Percentiles rank a stretch among this genome's conserved stretches.
phyloP scores from a whole-genome alignment of 2,113 vertebrate genomes.

The Anoura caudifer region DNA sequence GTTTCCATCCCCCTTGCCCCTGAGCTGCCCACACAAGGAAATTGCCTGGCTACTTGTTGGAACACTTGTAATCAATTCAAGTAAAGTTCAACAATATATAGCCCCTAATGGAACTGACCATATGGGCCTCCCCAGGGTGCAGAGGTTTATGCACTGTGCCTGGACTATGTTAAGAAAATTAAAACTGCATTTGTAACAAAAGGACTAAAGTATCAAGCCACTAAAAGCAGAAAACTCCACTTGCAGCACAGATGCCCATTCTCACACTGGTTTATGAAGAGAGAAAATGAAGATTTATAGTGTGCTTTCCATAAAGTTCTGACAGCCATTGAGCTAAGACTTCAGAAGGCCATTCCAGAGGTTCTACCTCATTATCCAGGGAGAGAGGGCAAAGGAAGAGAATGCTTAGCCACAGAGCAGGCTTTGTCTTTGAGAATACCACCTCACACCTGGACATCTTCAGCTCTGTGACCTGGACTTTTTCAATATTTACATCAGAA shows the following conservation, averaged over 20 bases:
- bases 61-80: slow-evolving; percentile 79
- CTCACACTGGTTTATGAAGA: slow-evolving; percentile 79
- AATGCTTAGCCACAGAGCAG: slow-evolving; percentile 39
- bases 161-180: slow-evolving; percentile 83
- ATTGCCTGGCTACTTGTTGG: slow-evolving; percentile 72
- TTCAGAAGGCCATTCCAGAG: slow-evolving; percentile 24
- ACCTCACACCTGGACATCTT: slow-evolving; percentile 27
- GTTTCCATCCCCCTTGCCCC: slow-evolving; percentile 13
- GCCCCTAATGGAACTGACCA: slow-evolving; percentile 75
- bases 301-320: slow-evolving; percentile 53
- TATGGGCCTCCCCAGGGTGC: slow-evolving; percentile 71
- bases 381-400: not conserved
- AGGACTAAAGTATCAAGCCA: slow-evolving; percentile 79
- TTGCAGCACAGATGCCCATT: slow-evolving; percentile 77
- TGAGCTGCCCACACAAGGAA: slow-evolving; percentile 75
- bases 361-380: slow-evolving; percentile 39
- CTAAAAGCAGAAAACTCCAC: slow-evolving; percentile 76
- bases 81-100: slow-evolving; percentile 64
- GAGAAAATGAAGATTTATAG: slow-evolving; percentile 81
- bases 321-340: slow-evolving; percentile 56
- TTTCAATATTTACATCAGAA: slow-evolving; percentile 47
- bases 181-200: slow-evolving; percentile 80
- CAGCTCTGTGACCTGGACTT: not conserved
- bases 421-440: slow-evolving; percentile 40
- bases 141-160: slow-evolving; percentile 78